These are phyloP conservation scores for Cygnus atratus DNA, from an alignment of 2,113 vertebrate genomes.

Conservation along the genomic window DNA sequence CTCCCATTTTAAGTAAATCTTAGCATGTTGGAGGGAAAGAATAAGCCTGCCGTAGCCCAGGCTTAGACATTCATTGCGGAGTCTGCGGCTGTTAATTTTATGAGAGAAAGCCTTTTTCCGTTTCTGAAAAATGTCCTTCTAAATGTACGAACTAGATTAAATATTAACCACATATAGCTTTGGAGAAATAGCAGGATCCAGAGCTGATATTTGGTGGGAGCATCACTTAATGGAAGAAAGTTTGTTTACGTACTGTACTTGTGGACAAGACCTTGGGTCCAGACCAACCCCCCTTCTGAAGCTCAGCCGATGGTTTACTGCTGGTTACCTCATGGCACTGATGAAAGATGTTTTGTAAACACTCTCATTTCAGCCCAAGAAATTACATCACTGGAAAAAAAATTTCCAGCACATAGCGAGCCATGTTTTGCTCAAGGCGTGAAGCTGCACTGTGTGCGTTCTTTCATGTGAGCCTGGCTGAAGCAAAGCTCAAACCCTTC, in stretches of 20 bases:
- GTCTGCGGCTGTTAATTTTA: accelerated
- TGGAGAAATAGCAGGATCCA: accelerated
- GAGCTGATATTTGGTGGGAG: background rate
- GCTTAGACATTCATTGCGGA: accelerated
- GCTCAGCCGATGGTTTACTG: accelerated
- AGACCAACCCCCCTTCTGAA: accelerated
- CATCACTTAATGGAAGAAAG: too few relatives aligned
- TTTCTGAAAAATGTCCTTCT: background rate
- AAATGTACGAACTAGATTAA: accelerated
- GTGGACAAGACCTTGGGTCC: background rate
- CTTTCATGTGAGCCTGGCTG: accelerated
- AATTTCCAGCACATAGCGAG: accelerated
- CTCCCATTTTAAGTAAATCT: accelerated
- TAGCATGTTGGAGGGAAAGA: too few relatives aligned
- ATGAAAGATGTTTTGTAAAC: background rate
- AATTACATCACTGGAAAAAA: background rate
- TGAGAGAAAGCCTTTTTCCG: background rate
- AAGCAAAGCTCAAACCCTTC: accelerated
- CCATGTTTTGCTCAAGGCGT: accelerated
- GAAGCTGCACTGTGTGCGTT: accelerated
- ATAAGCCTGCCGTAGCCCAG: accelerated
- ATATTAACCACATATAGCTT: accelerated
- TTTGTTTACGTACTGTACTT: accelerated
- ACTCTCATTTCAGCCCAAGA: accelerated
- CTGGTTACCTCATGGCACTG: accelerated